These are phyloP conservation scores for Parapsyche elsis DNA, from an alignment of 1,140 invertebrate species.

Conservation along the genomic window DNA sequence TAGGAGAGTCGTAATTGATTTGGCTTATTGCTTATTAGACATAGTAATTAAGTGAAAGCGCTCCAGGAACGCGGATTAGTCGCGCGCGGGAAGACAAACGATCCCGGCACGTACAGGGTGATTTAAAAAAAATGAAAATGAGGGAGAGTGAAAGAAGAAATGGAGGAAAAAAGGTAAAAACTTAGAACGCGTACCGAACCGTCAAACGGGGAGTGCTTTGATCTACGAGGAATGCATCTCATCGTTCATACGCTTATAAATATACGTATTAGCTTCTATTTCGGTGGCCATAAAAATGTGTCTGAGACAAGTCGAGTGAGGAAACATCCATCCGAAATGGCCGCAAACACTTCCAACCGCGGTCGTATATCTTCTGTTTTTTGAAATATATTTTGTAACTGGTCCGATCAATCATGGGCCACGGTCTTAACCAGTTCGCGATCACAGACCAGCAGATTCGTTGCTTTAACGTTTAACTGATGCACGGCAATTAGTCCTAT, in stretches of 20 bases:
- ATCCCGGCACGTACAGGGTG: neutral
- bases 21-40: slow-evolving; percentile 17
- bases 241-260: slow-evolving; percentile 28
- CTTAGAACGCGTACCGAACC: neutral
- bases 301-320: slow-evolving; percentile 25
- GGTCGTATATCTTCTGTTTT: slow-evolving; percentile 31
- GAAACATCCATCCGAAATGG: slow-evolving; percentile 34
- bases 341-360: slow-evolving; percentile 3
- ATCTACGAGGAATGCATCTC: slow-evolving; percentile 38
- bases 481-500: no score
- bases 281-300: slow-evolving; percentile 37
- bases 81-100: slow-evolving; percentile 12
- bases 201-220: slow-evolving; percentile 26
- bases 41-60: slow-evolving; percentile 12
- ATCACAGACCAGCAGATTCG: no score
- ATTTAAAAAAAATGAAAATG: neutral
- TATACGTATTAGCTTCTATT: slow-evolving; percentile 40
- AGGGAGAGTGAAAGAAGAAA: neutral
- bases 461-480: no score
- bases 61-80: slow-evolving; percentile 5
- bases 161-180: neutral
- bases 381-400: slow-evolving; percentile 32
- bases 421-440: no score
- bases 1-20: no score
- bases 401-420: slow-evolving; percentile 27